These are phyloP conservation scores for Drosophila elegans DNA, from an alignment of 1,140 invertebrate species.

Conservation along the genomic window DNA sequence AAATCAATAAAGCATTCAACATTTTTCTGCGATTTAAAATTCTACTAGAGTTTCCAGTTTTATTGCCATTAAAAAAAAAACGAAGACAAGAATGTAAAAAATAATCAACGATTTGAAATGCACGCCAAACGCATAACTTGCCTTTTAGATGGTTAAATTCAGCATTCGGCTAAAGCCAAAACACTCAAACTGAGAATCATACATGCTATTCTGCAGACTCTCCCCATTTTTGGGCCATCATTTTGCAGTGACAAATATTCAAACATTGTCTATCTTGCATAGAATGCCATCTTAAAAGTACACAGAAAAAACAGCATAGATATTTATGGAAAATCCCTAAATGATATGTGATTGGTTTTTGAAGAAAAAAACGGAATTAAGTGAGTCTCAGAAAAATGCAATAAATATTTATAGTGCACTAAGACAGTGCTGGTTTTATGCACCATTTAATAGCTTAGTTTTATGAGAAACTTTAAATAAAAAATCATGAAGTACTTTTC, in stretches of 20 bases:
- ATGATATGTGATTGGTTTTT: no score
- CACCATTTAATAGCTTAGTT: not conserved
- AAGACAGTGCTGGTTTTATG: not conserved
- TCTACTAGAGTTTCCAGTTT: conserved; percentile 34
- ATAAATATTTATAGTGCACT: no score
- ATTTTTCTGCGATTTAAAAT: conserved; percentile 1
- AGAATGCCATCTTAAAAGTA: not conserved
- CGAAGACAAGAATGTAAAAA: conserved; percentile 7
- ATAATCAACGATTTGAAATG: conserved; percentile 1
- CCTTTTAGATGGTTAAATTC: conserved; percentile 23
- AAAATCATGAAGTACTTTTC: not conserved
- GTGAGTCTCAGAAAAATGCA: no score
- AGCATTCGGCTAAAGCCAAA: conserved; percentile 24
- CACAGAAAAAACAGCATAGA: no score
- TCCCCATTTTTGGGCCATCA: conserved; percentile 12
- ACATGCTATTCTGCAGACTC: conserved; percentile 3
- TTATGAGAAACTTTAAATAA: not conserved
- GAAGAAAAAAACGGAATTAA: no score
- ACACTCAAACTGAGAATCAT: conserved; percentile 1
- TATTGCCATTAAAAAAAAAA: not conserved
- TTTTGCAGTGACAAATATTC: conserved; percentile 37
- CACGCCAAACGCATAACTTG: conserved; percentile 19
- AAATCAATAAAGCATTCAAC: conserved; percentile 5
- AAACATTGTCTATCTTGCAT: conserved; percentile 9
- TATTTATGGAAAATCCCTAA: no score